A percentile compares a stretch with the other conserved stretches of the same genome.
phyloP scores from a whole-genome alignment of 2,797 vertebrate genomes.

The Petrocephalus sullivani region DNA sequence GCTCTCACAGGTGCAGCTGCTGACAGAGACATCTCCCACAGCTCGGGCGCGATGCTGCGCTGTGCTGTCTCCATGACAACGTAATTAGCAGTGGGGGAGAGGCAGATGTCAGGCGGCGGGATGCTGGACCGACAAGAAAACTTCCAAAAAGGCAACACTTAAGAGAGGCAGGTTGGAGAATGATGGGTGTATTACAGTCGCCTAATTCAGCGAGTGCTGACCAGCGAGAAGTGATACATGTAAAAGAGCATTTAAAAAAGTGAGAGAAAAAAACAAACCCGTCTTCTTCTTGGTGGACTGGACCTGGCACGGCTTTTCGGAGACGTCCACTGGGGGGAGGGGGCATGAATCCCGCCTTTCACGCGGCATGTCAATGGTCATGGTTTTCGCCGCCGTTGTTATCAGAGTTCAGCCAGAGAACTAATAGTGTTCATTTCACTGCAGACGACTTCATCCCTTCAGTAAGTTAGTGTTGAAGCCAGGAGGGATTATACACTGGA shows the following conservation, averaged over 20 bases:
- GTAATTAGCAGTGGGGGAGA: constrained; percentile 29
- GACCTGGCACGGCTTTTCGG: background rate
- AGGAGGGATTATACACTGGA: constrained; percentile 30
- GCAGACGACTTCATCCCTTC: constrained; percentile 43
- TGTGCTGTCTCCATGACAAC: constrained; percentile 40
- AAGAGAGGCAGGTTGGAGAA: background rate
- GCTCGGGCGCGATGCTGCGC: constrained; percentile 40
- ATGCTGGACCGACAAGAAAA: background rate
- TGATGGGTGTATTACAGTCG: background rate
- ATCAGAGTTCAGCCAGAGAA: constrained; percentile 38
- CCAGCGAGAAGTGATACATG: background rate
- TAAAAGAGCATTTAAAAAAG: background rate
- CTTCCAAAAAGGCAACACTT: background rate
- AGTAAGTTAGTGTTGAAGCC: constrained; percentile 48
- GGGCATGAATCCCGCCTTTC: background rate
- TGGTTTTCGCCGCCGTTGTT: background rate
- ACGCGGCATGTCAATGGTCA: background rate
- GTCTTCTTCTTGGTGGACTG: background rate
- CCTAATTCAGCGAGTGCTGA: background rate
- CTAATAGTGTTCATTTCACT: constrained; percentile 41
- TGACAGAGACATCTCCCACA: constrained; percentile 36
- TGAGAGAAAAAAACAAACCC: background rate
- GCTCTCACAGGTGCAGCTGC: constrained; percentile 37
- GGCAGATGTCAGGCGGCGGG: constrained; percentile 24
- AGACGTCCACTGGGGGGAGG: background rate